Evolutionary conservation across 1,140 invertebrate genomes (phyloP).

Genomic region (Stegodyphus mimosarum): DNA sequence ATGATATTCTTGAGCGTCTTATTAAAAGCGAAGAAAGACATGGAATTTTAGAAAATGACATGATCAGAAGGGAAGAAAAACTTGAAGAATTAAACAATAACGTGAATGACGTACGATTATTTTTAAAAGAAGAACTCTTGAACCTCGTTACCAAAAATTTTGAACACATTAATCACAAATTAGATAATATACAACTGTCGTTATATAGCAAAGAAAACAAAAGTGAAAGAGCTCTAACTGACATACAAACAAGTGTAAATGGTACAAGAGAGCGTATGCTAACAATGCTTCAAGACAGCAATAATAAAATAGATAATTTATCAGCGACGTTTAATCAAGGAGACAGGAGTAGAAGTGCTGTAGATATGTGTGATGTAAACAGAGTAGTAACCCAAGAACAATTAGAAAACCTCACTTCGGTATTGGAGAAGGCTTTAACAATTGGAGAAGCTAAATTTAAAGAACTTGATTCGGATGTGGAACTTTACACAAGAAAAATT

Average conservation of each 20-base stretch:
- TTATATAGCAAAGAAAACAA: constrained; percentile 23
- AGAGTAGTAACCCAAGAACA: constrained; percentile 32
- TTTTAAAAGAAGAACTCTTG: constrained; percentile 44
- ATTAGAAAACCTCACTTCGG: constrained; percentile 49
- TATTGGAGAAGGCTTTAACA: constrained; percentile 34
- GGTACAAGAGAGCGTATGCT: constrained; percentile 33
- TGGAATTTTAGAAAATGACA: constrained; percentile 37
- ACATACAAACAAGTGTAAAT: constrained; percentile 10
- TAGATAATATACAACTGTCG: background rate
- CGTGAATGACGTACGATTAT: constrained; percentile 12
- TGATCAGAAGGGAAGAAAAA: constrained; percentile 40
- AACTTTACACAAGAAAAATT: constrained; percentile 62
- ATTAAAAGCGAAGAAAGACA: constrained; percentile 58
- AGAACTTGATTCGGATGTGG: constrained; percentile 60
- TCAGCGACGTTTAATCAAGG: constrained; percentile 12
- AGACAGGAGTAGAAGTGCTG: constrained; percentile 16
- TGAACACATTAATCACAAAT: background rate
- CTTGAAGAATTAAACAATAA: constrained; percentile 32
- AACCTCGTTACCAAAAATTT: background rate
- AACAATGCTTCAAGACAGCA: constrained; percentile 21
- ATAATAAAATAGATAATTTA: constrained; percentile 52
- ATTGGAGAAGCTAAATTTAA: constrained; percentile 59
- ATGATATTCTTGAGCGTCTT: constrained; percentile 60
- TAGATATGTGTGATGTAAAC: constrained; percentile 8
- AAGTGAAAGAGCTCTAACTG: constrained; percentile 17